These are phyloP conservation scores for Chondrilla cf. caribensis DNA, from an alignment of 37 sponge, comb jelly and placozoan genomes.

Conservation along the genomic window DNA sequence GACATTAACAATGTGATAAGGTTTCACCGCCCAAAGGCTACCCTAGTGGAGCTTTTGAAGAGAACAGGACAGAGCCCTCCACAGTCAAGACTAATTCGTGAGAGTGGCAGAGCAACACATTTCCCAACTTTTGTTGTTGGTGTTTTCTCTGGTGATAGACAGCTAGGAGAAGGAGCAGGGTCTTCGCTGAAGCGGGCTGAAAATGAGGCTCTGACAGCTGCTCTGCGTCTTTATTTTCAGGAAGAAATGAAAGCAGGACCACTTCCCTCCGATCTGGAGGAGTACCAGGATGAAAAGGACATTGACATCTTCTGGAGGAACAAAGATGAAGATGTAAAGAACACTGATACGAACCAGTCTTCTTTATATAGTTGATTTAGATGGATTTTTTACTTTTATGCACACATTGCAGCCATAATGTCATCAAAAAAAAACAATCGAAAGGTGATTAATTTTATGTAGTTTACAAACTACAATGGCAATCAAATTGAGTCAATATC, in stretches of 20 bases:
- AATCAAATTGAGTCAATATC: no score
- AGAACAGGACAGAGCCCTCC: constrained; percentile 29
- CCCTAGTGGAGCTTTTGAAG: constrained; percentile 49
- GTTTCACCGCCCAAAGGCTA: constrained; percentile 65
- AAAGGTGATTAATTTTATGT: no score
- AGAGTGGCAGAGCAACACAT: constrained; percentile 83
- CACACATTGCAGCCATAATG: no score
- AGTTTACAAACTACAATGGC: no score
- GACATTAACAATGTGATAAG: constrained; percentile 68
- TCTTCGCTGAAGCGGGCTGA: constrained; percentile 77
- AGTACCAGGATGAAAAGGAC: constrained; percentile 21
- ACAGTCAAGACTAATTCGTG: constrained; percentile 57
- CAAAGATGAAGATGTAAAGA: not conserved
- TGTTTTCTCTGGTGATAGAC: constrained; percentile 61
- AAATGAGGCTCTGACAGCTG: constrained; percentile 68
- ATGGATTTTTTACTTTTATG: no score
- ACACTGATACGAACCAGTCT: not conserved
- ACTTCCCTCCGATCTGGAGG: constrained; percentile 64
- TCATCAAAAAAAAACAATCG: no score
- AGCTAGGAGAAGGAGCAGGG: constrained; percentile 75
- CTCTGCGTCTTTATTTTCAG: constrained; percentile 57
- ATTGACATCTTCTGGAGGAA: constrained; percentile 16
- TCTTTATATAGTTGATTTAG: no score
- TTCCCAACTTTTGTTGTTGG: constrained; percentile 87
- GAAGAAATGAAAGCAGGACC: constrained; percentile 38